Base-by-base conservation (phyloP, 2,888 invertebrate species). In the Parapristionchus giblindavisi region DNA sequence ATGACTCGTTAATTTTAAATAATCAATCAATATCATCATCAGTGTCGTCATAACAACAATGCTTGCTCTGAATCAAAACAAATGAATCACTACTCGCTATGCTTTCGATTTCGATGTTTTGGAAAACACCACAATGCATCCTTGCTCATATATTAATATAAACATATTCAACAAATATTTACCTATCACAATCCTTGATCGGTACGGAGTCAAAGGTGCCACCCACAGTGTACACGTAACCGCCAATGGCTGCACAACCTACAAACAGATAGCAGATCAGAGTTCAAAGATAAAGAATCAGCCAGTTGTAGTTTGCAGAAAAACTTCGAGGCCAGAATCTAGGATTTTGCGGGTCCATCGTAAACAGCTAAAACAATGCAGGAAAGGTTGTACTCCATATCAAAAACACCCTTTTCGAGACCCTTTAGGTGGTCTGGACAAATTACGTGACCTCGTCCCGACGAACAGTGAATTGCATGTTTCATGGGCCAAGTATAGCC, bases 211-310 rank as follows among this genome's bases (percentile, higher is more conserved):
- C 93, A 81, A 92, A 91, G 92, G 93, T 93, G 36, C 94, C 94
- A 52, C 94, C 94, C 78, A 94, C 91, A 87, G 93, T 92, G 89
- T 92, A 93, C 83, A 94, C 90, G 81, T 91, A 91, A 34, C 91
- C 91, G 77, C 92, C 90, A 80, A 93, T 89, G 82, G 91, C 91
- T 81, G 92, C 92, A 61, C 92, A 92, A 70, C 93, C 93, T 88
- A 87, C 75, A 27, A 48, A 60, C 17, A 36, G 43, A 27, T 6
- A 24, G 40, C 43, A 24, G n/a, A 61, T 61, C 36, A 63, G 1
- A 27, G 56, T 14, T 17, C 43, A 17, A n/a, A 8, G 43, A 8
- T 8, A 43, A 14, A 43, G 11, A 8, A 17, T 43, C 17, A 43
- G 11, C 43, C 43, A 43, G 11, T 14, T 17, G 43, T 43, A 8